These are phyloP conservation scores for Rhipidura dahli DNA, from an alignment of 2,113 vertebrate species.

Conservation along the genomic window DNA sequence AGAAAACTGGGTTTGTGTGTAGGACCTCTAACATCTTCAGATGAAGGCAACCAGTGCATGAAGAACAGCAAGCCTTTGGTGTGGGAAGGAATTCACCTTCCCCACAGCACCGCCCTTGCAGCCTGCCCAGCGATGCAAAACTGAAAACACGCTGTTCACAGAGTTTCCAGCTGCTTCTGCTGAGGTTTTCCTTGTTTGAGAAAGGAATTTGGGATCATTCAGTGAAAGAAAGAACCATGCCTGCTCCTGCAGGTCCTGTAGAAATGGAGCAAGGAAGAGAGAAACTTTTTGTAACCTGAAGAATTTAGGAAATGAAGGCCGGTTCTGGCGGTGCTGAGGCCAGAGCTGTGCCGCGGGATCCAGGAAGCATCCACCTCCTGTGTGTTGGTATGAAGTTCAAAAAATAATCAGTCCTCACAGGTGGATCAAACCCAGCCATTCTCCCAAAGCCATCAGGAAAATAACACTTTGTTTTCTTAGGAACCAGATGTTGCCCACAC, in stretches of 20 bases:
- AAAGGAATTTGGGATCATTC: not conserved
- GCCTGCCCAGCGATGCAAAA: not conserved
- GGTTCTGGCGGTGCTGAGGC: not conserved
- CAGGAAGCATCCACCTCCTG: conserved; percentile 3
- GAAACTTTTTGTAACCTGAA: not conserved
- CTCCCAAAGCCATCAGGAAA: not conserved
- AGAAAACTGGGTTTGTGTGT: not conserved
- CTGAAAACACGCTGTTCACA: not conserved
- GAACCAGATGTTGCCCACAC: conserved; percentile 12
- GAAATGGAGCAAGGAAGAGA: not conserved
- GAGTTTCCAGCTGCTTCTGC: not conserved
- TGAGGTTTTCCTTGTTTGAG: not conserved
- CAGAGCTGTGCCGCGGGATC: not conserved
- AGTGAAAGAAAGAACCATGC: not conserved
- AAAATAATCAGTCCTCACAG: conserved; percentile 47
- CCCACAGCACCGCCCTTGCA: not conserved
- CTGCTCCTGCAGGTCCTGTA: not conserved
- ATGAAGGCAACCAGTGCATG: not conserved
- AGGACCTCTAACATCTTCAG: not conserved
- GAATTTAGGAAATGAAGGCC: not conserved
- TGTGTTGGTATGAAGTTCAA: not conserved
- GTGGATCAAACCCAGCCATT: conserved; percentile 24
- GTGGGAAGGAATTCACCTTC: not conserved
- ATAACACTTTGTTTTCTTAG: not conserved
- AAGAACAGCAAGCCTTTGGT: not conserved